These are phyloP conservation scores for Dendropsophus ebraccatus DNA, from an alignment of 2,113 vertebrate species.

Conservation along the genomic window DNA sequence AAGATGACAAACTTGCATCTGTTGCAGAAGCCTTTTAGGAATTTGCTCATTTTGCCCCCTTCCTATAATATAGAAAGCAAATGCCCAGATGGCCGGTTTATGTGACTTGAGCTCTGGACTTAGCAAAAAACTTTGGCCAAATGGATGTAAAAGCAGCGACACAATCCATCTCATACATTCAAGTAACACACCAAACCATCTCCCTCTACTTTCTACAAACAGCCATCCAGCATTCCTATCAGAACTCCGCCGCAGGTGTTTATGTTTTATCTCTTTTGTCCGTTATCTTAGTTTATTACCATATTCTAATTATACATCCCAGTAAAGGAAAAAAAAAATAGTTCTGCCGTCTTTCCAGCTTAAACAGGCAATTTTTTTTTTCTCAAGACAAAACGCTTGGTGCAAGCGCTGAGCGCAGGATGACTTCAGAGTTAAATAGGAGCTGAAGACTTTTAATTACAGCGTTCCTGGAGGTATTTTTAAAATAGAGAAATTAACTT, in stretches of 20 bases:
- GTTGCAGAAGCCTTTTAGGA: no score
- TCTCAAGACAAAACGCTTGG: neutral
- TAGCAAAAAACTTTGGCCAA: neutral
- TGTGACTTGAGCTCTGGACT: neutral
- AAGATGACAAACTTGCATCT: no score
- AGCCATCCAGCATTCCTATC: slow-evolving; percentile 23
- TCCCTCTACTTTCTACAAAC: neutral
- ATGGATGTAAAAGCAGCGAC: neutral
- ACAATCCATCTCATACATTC: neutral
- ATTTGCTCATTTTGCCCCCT: no score
- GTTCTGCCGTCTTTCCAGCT: neutral
- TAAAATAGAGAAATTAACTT: slow-evolving; percentile 41
- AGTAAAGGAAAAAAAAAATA: slow-evolving; percentile 3
- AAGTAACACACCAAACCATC: neutral
- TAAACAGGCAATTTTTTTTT: neutral
- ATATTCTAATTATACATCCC: slow-evolving; percentile 49
- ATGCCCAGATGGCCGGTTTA: neutral
- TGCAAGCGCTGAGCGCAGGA: slow-evolving; percentile 6
- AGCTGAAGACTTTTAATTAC: slow-evolving; percentile 44
- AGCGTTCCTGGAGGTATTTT: slow-evolving; percentile 35
- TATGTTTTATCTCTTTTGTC: slow-evolving; percentile 4
- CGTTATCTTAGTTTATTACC: slow-evolving; percentile 41
- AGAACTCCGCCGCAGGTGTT: slow-evolving; percentile 11
- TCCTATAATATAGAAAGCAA: no score
- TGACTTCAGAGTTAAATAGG: slow-evolving; percentile 30